A percentile compares a stretch with the other conserved stretches of the same genome.
Conservation (phyloP, 2,113 vertebrate genomes). For the Amia ocellicauda region DNA sequence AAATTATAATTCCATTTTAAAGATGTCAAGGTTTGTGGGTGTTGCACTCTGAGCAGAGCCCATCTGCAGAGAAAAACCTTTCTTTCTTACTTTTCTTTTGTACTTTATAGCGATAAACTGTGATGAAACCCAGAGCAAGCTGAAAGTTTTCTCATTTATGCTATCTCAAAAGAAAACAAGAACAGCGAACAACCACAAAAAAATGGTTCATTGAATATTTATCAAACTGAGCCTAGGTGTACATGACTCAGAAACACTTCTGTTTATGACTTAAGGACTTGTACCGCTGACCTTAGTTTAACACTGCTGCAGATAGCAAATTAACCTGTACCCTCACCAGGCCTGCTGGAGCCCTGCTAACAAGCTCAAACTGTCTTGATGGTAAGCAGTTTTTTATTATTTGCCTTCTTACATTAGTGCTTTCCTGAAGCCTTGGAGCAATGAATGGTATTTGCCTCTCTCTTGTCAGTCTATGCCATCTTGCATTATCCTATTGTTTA, state of each 20-base stretch:
- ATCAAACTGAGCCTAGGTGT: constrained; percentile 70
- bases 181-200: constrained; percentile 40
- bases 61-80: no score
- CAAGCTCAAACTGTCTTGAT: constrained; percentile 74
- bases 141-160: no score
- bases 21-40: no score
- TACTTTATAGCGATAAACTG: no score
- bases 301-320: constrained; percentile 75
- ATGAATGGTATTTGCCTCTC: no score
- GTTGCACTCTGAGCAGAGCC: no score
- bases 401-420: constrained; percentile 37
- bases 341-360: constrained; percentile 70
- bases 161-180: constrained; percentile 17
- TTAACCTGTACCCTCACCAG: constrained; percentile 74
- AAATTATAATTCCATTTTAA: no score
- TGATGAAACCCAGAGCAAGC: no score
- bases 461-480: no score
- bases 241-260: constrained; percentile 68
- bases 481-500: no score
- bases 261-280: constrained; percentile 80
- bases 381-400: constrained; percentile 68
- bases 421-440: neutral
- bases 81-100: no score
- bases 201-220: constrained; percentile 70
- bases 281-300: constrained; percentile 77